Percentiles rank a stretch among this genome's conserved stretches.
These are phyloP conservation scores for Plemyria rubiginata DNA, from an alignment of 2,888 invertebrate species.

Conservation along the genomic window DNA sequence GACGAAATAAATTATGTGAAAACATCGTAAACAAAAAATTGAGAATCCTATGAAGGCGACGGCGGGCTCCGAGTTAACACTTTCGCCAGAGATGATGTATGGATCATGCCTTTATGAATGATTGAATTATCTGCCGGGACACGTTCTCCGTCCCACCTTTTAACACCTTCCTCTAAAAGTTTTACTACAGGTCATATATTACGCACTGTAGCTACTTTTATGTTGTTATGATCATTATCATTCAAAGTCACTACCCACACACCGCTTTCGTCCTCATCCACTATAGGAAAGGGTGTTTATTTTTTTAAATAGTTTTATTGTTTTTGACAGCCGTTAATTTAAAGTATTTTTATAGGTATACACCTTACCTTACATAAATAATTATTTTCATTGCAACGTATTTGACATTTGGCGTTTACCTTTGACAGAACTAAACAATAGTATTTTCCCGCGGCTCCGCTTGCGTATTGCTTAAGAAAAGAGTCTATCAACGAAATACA, in stretches of 20 bases:
- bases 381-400: too few relatives aligned
- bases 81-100: conserved; percentile 80
- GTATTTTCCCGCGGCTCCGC: too few relatives aligned
- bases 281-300: conserved; percentile 50
- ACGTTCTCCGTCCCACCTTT: conserved; percentile 78
- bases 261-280: conserved; percentile 53
- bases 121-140: conserved; percentile 82
- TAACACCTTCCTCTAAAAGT: conserved; percentile 82
- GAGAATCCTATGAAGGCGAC: conserved; percentile 62
- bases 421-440: too few relatives aligned
- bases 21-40: conserved; percentile 59
- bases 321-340: conserved; percentile 36
- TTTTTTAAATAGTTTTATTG: conserved; percentile 47
- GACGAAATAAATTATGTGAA: conserved; percentile 63
- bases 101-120: conserved; percentile 81
- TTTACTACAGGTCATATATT: conserved; percentile 81
- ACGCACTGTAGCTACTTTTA: conserved; percentile 78
- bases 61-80: conserved; percentile 69
- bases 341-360: background rate
- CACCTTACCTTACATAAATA: too few relatives aligned
- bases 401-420: too few relatives aligned
- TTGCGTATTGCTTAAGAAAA: too few relatives aligned
- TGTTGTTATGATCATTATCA: conserved; percentile 82
- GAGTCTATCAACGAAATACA: background rate
- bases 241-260: conserved; percentile 79